Conservation (phyloP, 1,140 invertebrate genomes). For the Drosophila takahashii region DNA sequence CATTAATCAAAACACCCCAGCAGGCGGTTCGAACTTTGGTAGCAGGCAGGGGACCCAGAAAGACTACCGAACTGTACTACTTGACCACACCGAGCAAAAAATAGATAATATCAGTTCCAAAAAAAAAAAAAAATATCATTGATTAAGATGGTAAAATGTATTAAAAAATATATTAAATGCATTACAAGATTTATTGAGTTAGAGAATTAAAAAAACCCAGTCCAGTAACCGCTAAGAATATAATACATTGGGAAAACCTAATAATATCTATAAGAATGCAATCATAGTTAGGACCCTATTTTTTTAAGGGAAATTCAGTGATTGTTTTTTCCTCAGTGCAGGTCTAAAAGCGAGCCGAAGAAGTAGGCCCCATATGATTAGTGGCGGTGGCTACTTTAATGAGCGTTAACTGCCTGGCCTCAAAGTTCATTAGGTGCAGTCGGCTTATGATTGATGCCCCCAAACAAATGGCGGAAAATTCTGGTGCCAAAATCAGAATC, state of each 20-base stretch:
- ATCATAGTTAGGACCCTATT: background rate
- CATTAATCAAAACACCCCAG: slow-evolving; percentile 80
- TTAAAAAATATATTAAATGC: too few species aligned
- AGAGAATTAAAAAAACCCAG: background rate
- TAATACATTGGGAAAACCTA: too few species aligned
- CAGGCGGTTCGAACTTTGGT: slow-evolving; percentile 68
- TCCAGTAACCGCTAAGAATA: too few species aligned
- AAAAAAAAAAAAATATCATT: too few species aligned
- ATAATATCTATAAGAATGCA: background rate
- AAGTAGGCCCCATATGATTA: slow-evolving; percentile 66
- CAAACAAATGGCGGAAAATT: slow-evolving; percentile 62
- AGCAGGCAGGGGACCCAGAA: slow-evolving; percentile 42
- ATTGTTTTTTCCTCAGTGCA: slow-evolving; percentile 12
- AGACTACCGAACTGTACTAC: slow-evolving; percentile 81
- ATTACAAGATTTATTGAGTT: background rate
- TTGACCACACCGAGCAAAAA: slow-evolving; percentile 34
- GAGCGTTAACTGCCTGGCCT: slow-evolving; percentile 79
- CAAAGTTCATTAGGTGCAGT: slow-evolving; percentile 80
- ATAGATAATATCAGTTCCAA: background rate
- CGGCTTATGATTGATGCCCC: slow-evolving; percentile 67
- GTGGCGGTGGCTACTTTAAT: slow-evolving; percentile 79
- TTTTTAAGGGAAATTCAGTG: background rate
- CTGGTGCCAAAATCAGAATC: slow-evolving; percentile 67
- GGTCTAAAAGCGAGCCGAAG: slow-evolving; percentile 12
- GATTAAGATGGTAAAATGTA: too few species aligned